Evolutionary conservation across 2,113 vertebrate genomes (phyloP).

Genomic region (Pangasianodon gigas): DNA sequence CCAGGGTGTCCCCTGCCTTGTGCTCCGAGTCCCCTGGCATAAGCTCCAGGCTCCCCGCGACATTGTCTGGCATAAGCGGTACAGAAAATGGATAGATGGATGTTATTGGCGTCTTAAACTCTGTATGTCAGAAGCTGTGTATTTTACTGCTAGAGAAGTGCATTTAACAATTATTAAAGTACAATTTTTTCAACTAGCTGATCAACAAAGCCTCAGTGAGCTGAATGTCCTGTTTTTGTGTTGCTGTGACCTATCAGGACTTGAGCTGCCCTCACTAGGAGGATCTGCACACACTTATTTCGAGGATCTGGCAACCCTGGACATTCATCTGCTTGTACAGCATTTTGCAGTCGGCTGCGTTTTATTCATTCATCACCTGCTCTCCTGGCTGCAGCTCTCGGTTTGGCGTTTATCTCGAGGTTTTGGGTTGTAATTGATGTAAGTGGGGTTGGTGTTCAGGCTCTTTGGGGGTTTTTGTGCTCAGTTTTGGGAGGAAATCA

Average conservation of each 20-base stretch:
- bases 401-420: background rate
- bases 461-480: background rate
- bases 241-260: background rate
- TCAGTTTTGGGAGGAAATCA: background rate
- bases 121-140: too few relatives aligned
- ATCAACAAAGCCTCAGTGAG: too few relatives aligned
- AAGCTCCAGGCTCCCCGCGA: too few relatives aligned
- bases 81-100: too few relatives aligned
- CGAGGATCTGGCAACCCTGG: slow-evolving; percentile 44
- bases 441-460: background rate
- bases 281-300: background rate
- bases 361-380: slow-evolving; percentile 13
- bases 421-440: background rate
- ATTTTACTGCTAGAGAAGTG: too few relatives aligned
- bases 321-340: background rate
- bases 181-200: background rate
- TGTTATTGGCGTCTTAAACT: too few relatives aligned
- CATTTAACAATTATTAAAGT: background rate
- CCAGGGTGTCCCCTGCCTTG: too few relatives aligned
- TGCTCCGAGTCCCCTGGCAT: too few relatives aligned
- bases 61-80: too few relatives aligned
- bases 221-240: background rate
- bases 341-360: slow-evolving; percentile 17
- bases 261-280: too few relatives aligned
- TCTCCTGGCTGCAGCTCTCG: background rate